Conservation (phyloP, 2,797 vertebrate species). For the Choloepus didactylus region DNA sequence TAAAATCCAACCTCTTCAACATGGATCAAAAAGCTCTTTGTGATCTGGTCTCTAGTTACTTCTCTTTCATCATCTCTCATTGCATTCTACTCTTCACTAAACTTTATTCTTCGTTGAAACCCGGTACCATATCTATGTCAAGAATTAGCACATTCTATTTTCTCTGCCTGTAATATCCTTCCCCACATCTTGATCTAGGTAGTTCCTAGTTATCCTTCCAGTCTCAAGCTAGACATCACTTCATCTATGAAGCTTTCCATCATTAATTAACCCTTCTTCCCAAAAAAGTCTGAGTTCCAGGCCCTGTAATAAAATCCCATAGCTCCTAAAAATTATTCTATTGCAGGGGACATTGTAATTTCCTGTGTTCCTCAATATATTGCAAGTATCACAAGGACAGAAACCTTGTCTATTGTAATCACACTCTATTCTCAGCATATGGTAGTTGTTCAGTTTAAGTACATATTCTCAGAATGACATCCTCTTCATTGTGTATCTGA, state of each 20-base stretch:
- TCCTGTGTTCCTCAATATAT: background rate
- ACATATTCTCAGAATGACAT: background rate
- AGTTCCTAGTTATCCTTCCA: background rate
- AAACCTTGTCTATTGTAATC: background rate
- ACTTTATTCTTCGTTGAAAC: slow-evolving; percentile 34
- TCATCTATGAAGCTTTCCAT: background rate
- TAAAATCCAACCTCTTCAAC: slow-evolving; percentile 35
- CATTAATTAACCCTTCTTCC: background rate
- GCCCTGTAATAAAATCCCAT: background rate
- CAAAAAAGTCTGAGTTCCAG: background rate
- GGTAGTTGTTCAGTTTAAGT: background rate
- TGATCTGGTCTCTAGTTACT: background rate
- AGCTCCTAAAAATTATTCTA: background rate
- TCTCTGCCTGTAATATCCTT: background rate
- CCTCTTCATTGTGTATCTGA: background rate
- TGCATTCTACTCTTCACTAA: background rate
- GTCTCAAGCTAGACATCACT: background rate
- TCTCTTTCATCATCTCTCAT: background rate
- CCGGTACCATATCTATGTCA: background rate
- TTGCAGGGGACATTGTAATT: background rate
- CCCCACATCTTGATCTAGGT: background rate
- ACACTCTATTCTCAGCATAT: background rate
- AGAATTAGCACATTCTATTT: background rate
- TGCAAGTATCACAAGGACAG: background rate
- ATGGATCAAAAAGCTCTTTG: background rate